Evolutionary conservation across 2,797 vertebrate species (phyloP).

Genomic region (Lerista edwardsae): DNA sequence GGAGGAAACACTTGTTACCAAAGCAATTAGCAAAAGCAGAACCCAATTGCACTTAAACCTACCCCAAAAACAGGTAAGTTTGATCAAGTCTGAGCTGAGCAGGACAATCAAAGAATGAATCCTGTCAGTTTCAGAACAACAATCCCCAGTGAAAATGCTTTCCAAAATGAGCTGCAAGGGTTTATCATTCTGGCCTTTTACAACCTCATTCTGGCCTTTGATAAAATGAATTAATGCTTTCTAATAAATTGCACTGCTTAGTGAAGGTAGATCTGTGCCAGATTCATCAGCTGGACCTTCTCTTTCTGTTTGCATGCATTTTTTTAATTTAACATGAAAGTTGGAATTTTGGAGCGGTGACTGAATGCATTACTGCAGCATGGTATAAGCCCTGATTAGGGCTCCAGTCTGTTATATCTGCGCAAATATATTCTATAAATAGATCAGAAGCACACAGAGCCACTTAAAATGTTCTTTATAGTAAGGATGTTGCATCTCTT

Average conservation of each 20-base stretch:
- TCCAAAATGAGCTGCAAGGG: background rate
- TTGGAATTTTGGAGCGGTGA: conserved; percentile 4
- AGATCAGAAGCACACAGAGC: background rate
- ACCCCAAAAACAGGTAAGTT: conserved; percentile 13
- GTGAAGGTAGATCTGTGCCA: background rate
- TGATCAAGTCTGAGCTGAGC: conserved; percentile 7
- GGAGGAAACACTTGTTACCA: conserved; percentile 57
- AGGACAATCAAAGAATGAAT: background rate
- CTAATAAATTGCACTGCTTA: background rate
- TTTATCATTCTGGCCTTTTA: background rate
- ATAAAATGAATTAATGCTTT: conserved; percentile 15
- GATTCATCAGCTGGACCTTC: conserved; percentile 6
- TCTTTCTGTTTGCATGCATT: conserved; percentile 4
- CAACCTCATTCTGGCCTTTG: background rate
- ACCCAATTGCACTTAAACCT: conserved; percentile 42
- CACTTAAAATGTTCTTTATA: background rate
- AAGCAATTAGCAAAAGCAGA: conserved; percentile 31
- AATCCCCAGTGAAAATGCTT: background rate
- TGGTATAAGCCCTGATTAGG: conserved; percentile 17
- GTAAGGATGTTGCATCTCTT: background rate
- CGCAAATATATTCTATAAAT: background rate
- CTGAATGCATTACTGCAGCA: background rate
- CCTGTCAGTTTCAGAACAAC: background rate
- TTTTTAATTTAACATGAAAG: conserved; percentile 38
- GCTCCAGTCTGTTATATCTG: conserved; percentile 5